These are phyloP conservation scores for Echiichthys vipera DNA, from an alignment of 2,797 vertebrate species.

Conservation along the genomic window DNA sequence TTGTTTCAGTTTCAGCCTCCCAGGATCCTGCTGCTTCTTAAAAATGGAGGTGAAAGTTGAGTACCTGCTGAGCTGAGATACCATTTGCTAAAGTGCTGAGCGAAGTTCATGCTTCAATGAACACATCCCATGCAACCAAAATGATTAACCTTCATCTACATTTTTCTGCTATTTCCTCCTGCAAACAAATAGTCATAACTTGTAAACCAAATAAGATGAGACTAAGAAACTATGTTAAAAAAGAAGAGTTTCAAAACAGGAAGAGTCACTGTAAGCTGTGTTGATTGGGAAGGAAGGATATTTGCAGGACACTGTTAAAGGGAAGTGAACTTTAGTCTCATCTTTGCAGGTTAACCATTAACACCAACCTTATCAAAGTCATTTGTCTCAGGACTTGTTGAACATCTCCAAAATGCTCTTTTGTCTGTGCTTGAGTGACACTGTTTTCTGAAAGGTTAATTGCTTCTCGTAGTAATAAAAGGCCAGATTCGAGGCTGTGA, in stretches of 20 bases:
- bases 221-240: not conserved
- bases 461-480: conserved; percentile 85
- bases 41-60: conserved; percentile 54
- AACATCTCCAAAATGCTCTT: conserved; percentile 82
- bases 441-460: conserved; percentile 85
- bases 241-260: not conserved
- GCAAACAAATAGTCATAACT: conserved; percentile 26
- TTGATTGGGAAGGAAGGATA: conserved; percentile 15
- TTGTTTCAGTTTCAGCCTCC: conserved; percentile 42
- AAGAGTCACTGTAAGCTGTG: not conserved
- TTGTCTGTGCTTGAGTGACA: conserved; percentile 81
- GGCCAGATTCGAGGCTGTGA: conserved; percentile 78
- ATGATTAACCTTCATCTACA: conserved; percentile 36
- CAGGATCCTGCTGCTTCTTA: conserved; percentile 42
- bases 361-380: conserved; percentile 78
- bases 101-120: conserved; percentile 25
- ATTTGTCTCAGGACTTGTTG: conserved; percentile 80
- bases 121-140: conserved; percentile 25
- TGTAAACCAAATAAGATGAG: conserved; percentile 15
- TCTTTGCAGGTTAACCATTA: conserved; percentile 69
- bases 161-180: conserved; percentile 38
- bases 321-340: conserved; percentile 54
- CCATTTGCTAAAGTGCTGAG: conserved; percentile 26
- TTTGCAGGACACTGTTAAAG: conserved; percentile 33
- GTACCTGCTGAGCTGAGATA: conserved; percentile 48